Base-by-base conservation (phyloP, 1,140 invertebrate genomes). In the Micrasema longulum region DNA sequence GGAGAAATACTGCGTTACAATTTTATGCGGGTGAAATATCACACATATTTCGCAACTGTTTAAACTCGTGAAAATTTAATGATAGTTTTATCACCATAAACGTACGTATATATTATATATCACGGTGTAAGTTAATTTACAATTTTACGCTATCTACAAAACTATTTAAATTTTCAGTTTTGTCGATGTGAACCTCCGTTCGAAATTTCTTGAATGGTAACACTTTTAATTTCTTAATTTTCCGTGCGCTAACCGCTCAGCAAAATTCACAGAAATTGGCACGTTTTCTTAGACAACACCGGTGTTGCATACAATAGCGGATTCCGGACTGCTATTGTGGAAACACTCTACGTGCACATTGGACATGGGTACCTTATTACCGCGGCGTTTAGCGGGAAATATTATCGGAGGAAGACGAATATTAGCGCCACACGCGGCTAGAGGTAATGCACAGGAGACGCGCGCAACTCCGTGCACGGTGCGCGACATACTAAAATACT, bases 401-500 rank as follows among this genome's bases (percentile, higher is more conserved):
- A 26, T 26, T 26, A 35, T n/a, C 50, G 10, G 50, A 53, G 22
- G 6, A 14, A 10, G 11, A 22, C 9, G 22, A 11, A 11, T 2
- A 22, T 20, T 22, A 48, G 52, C 12, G n/a, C 47, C 26, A 14
- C 48, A 20, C 62, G 43, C 45, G 41, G 10, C n/a, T 2, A 14
- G 26, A 23, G 41, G 45, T 14, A 1, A 45, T 23, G 43, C 6
- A 48, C 45, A 5, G 22, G 43, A 2, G 14, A 35, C 11, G 12
- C 64, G 26, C 63, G n/a, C 64, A 18, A 36, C 64, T 36, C 23
- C 31, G 23, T 11, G 45, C 47, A 31, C 64, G 64, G 23, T 35
- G 48, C 64, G 64, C 14, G 48, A 36, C 64, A 66, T 18, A 50
- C 45, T 66, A 52, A 65, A 48, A 12, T 31, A 14, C 16, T 11